Evolutionary conservation across 30 jellyfish, hydroid and myxozoan species (phyloP), one percentile per base, ranked within the genome.

Genomic region (Cassiopea xamachana): DNA sequence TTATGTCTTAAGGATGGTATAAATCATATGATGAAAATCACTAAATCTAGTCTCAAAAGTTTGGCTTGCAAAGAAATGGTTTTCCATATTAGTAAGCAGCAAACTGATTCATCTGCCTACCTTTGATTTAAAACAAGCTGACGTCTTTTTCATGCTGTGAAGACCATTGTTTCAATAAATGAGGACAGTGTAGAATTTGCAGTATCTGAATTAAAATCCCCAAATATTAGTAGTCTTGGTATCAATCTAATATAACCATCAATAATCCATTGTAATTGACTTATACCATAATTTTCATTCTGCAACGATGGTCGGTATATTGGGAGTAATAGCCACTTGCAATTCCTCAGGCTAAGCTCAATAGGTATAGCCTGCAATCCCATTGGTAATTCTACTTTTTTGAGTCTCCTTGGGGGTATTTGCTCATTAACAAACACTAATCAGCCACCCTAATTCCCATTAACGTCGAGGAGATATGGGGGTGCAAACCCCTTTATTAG

Each of bases 181-280:
- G 12, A 9, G 19, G 83, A 0, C 0, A 73, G 12, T 3, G 19
- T 79, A 60, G 79, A 15, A 82, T 67, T 7, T 44, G 17, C 68
- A 46, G 83, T 70, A 62, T 84, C 92, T 64, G 67, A 17, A 70
- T 84, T 84, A 51, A 84, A 70, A 72, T 84, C 92, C 7, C 92
- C 85, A 72, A 84, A 48, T 46, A 84, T 49, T 14, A 69, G 48
- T 62, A 84, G 79, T 2, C 71, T 84, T 49, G 70, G 76, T 6
- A 46, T 46, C 46, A 1, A 44, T 0, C 0, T 18, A 16, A 44
- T 7, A 68, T 68, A 68, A 7, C 16, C 7, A 68, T 68, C 77
- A 10, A 18, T 18, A 8, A 68, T 16, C 46, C 77, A 0, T 68
- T 14, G 7, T 10, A 68, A 7, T 5, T 68, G 39, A 16, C n/a